Base-by-base conservation (phyloP, 2,797 vertebrate genomes). In the Manis pentadactyla region DNA sequence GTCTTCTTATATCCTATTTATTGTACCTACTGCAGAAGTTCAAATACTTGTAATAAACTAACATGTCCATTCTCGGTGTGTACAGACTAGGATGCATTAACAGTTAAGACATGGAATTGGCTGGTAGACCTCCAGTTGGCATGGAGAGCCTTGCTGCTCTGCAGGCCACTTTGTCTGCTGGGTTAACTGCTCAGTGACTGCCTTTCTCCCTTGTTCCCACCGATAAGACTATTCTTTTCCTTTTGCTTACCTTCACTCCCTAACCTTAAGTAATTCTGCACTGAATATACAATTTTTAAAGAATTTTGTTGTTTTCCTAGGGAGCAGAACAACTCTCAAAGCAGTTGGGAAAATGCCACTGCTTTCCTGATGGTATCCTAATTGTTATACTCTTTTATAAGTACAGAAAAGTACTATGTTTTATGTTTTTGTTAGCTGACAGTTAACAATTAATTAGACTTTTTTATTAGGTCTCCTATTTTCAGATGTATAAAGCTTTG, bases 401-500 rank as follows among this genome's bases (percentile, higher is more conserved):
- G 42, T 89, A 34, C 3, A 18, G 66, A 53, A 64, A 53, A 39
- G 6, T 57, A 10, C 49, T 85, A 42, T 51, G 23, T 63, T 82
- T 46, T 61, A 25, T 81, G 2, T 42, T 21, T 75, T 87, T 53
- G 11, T 63, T 25, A 39, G 51, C 17, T 94, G 39, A n/a, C 78
- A 25, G 23, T 81, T 46, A 34, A 69, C 15, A 37, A 1, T 37
- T 86, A 79, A 55, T 75, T 27, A 87, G 25, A 59, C 78, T 46
- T 87, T 90, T 77, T 4, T 79, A 11, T 84, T 29, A 92, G 92
- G 57, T 59, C 17, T 13, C 27, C 13, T 29, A 7, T 74, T 75
- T 97, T 68, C 51, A 71, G 19, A 63, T 74, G 13, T 89, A 49
- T n/a, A 77, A 89, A 91, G 9, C 27, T 42, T 86, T 91, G 64